A percentile compares a stretch with the other conserved stretches of the same genome.
These are phyloP conservation scores for Haliclona indistincta DNA, from an alignment of 37 sponge, comb jelly and placozoan species.

Conservation along the genomic window DNA sequence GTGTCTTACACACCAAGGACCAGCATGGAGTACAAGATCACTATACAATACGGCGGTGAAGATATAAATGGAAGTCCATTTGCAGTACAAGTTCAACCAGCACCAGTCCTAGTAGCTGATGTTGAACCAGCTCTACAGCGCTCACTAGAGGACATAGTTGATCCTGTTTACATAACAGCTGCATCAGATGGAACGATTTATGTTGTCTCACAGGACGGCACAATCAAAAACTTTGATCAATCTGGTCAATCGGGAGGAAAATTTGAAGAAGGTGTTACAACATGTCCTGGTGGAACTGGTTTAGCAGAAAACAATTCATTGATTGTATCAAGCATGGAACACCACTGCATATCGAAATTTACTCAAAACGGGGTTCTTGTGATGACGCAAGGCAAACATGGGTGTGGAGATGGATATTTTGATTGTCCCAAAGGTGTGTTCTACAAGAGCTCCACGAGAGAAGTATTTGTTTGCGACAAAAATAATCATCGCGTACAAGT, in stretches of 20 bases:
- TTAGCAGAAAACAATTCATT: no score
- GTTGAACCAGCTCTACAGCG: no score
- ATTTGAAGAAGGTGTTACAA: no score
- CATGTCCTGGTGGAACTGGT: no score
- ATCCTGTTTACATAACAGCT: no score
- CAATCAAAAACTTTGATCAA: no score
- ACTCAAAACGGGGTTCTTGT: not conserved
- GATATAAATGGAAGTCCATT: slow-evolving; percentile 23
- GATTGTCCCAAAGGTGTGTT: slow-evolving; percentile 11
- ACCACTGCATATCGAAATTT: not conserved
- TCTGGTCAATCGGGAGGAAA: no score
- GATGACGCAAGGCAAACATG: not conserved
- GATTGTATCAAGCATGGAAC: not conserved
- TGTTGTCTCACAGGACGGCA: no score
- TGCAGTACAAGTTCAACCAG: not conserved
- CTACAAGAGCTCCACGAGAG: not conserved
- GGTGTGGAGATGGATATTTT: slow-evolving; percentile 1
- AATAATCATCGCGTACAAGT: slow-evolving; percentile 36
- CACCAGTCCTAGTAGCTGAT: not conserved
- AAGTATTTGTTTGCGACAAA: slow-evolving; percentile 29
- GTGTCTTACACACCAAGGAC: slow-evolving; percentile 4
- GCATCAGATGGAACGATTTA: not conserved
- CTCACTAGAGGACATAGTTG: no score
- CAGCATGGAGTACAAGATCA: not conserved
- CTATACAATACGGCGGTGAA: slow-evolving; percentile 4